Evolutionary conservation across 37 sponge, comb jelly and placozoan genomes (phyloP), one percentile per base, ranked within the genome.

Genomic region (Haliclona indistincta): DNA sequence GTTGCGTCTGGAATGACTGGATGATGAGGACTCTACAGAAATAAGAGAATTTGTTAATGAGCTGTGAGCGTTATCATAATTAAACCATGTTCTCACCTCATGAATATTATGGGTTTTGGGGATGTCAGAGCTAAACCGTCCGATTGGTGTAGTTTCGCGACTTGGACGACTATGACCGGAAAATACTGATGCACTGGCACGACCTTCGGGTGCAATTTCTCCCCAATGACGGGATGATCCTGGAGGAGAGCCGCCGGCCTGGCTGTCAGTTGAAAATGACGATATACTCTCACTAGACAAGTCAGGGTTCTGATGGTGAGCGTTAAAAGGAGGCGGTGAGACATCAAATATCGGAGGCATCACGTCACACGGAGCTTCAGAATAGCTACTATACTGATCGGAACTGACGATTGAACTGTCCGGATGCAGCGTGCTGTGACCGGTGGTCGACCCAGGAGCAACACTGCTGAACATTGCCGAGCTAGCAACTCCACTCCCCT

Each of bases 211-310:
- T 47, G 51, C 10, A 10, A 17, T 47, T 47, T 47, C 13, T 47
- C 15, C 51, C 15, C 51, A 10, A 47, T 47, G 10, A 10, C 10
- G 51, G 15, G 10, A 15, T 47, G 13, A 17, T 47, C 51, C 51
- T 17, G 10, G 51, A 47, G 10, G 15, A 17, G 51, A 15, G 7
- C 23, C 7, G 6, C 23, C 25, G 28, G 26, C n/a, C 28, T 58
- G 60, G n/a, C 60, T 58, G 60, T 58, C 60, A 20, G 60, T 58
- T 25, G 60, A 58, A 58, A 58, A 58, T 58, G 60, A 58, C 11
- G 60, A 58, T 20, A 58, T 58, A 58, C 60, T 58, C 22, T 58
- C 60, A n/a, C n/a, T n/a, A n/a, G 60, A 58, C 23, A 58, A 20
- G 7, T 20, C 11, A n/a, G 60, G n/a, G 51, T 10, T 47, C 13